Evolutionary conservation across 1,140 invertebrate species (phyloP).

Genomic region (Drosophila kikkawai): DNA sequence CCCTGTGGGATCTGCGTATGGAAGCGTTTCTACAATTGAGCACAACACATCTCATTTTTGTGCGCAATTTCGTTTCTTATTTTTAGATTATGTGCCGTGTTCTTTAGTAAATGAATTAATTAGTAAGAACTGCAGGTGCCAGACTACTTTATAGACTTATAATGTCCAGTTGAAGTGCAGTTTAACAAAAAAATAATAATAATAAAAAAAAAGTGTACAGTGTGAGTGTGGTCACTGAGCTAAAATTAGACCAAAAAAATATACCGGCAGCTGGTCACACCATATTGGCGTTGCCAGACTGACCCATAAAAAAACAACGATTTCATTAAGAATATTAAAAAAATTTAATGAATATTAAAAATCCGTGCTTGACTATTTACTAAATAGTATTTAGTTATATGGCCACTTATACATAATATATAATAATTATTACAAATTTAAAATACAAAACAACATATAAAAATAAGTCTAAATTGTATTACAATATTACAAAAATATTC

Average conservation of each 20-base stretch:
- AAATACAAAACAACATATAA: too few relatives aligned
- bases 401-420: neutral
- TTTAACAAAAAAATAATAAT: neutral
- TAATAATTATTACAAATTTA: too few relatives aligned
- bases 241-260: too few relatives aligned
- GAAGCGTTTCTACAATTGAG: constrained; percentile 52
- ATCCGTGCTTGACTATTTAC: neutral
- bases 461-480: too few relatives aligned
- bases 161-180: neutral
- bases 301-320: neutral
- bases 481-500: too few relatives aligned
- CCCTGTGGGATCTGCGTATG: constrained; percentile 8
- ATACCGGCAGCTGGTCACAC: neutral
- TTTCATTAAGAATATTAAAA: neutral
- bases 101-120: too few relatives aligned
- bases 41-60: constrained; percentile 62
- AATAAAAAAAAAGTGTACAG: neutral
- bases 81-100: constrained; percentile 8
- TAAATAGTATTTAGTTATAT: neutral
- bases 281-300: neutral
- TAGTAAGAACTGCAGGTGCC: neutral
- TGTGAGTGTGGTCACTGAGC: neutral
- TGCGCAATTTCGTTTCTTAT: constrained; percentile 3
- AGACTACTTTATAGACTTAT: neutral
- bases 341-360: neutral